Percentiles rank a stretch among this genome's conserved stretches.
Evolutionary conservation across 2,797 vertebrate species (phyloP).

Genomic region (Echeneis naucrates): DNA sequence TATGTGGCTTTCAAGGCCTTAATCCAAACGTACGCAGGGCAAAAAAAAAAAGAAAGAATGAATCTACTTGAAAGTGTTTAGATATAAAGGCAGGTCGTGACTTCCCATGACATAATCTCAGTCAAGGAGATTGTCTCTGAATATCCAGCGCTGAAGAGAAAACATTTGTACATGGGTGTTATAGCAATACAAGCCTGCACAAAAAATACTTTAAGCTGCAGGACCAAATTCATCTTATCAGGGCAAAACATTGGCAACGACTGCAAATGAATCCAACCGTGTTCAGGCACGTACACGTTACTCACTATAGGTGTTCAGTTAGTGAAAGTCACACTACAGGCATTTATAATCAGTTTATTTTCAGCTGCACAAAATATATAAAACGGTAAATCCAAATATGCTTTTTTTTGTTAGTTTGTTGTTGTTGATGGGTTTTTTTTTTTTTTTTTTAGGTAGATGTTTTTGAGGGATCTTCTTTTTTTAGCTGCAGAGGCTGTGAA

Average conservation of each 20-base stretch:
- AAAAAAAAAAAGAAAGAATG: not conserved
- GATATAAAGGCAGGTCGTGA: not conserved
- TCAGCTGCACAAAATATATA: not conserved
- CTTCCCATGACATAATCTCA: not conserved
- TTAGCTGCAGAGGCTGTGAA: slow-evolving; percentile 47
- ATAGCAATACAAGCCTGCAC: slow-evolving; percentile 10
- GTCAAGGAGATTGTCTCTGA: not conserved
- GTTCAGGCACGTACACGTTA: not conserved
- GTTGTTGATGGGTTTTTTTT: too few relatives aligned
- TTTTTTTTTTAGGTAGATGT: slow-evolving; percentile 23
- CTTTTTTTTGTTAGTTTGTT: too few relatives aligned
- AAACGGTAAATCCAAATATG: not conserved
- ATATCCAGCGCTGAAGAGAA: not conserved
- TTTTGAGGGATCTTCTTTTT: slow-evolving; percentile 48
- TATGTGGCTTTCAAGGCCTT: slow-evolving; percentile 15
- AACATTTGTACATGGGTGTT: not conserved
- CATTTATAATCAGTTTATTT: not conserved
- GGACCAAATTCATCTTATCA: not conserved
- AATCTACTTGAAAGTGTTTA: not conserved
- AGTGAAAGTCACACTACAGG: not conserved
- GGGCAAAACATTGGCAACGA: not conserved
- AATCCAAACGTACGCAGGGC: slow-evolving; percentile 1
- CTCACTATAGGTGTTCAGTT: not conserved
- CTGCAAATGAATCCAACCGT: not conserved
- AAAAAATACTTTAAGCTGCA: slow-evolving; percentile 7